Evolutionary conservation across 2,888 invertebrate species (phyloP).

Genomic region (Pimpla rufipes): DNA sequence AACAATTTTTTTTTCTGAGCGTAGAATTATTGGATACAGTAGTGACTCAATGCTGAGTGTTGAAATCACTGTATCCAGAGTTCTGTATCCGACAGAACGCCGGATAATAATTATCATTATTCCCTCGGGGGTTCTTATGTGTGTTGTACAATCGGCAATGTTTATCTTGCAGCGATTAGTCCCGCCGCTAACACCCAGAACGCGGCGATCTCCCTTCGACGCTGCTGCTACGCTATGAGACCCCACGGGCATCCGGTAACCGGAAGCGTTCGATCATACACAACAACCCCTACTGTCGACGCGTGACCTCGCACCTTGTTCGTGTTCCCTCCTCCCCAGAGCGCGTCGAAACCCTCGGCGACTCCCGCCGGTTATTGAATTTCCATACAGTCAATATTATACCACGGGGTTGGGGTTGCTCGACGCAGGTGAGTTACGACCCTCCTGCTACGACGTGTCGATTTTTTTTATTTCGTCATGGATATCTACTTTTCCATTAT

Average conservation of each 20-base stretch:
- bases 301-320: conserved; percentile 47
- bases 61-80: no score
- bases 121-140: background rate
- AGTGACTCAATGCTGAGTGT: no score
- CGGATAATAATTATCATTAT: background rate
- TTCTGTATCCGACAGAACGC: no score
- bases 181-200: background rate
- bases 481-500: background rate
- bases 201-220: background rate
- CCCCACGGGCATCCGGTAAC: conserved; percentile 36
- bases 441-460: background rate
- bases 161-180: conserved; percentile 29
- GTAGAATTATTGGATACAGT: no score
- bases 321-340: conserved; percentile 1
- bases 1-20: no score
- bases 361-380: conserved; percentile 29
- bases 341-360: conserved; percentile 24
- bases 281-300: conserved; percentile 32
- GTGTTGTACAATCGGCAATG: background rate
- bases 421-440: conserved; percentile 27
- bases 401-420: conserved; percentile 2
- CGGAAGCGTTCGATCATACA: conserved; percentile 47
- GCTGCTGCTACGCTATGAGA: background rate
- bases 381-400: conserved; percentile 25
- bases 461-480: background rate